phyloP scores from a whole-genome alignment of 2,113 vertebrate species.

The Aphyosemion australe region DNA sequence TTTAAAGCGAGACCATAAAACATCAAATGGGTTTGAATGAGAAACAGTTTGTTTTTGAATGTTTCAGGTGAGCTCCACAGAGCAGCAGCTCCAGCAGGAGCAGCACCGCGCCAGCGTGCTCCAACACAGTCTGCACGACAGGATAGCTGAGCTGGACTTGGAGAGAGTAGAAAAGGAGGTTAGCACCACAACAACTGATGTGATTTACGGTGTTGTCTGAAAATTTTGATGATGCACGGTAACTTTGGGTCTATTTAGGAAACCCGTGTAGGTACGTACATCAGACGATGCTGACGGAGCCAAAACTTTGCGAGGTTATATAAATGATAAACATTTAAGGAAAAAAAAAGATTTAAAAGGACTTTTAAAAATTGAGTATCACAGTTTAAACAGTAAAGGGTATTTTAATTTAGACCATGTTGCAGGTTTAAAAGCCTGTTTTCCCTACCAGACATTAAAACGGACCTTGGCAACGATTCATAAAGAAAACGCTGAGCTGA shows the following conservation, averaged over 20 bases:
- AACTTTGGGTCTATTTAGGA: slow-evolving; percentile 31
- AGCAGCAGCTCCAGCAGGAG: slow-evolving; percentile 74
- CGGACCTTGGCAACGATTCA: slow-evolving; percentile 67
- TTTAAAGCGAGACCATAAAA: neutral
- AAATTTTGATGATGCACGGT: slow-evolving; percentile 51
- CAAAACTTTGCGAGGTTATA: slow-evolving; percentile 18
- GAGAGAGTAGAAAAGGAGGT: slow-evolving; percentile 83
- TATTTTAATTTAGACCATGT: slow-evolving; percentile 10
- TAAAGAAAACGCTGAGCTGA: slow-evolving; percentile 62
- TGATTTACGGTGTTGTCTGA: slow-evolving; percentile 49
- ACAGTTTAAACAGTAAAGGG: neutral
- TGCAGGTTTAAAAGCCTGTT: slow-evolving; percentile 2
- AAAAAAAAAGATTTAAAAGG: slow-evolving; percentile 9
- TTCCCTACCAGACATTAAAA: slow-evolving; percentile 76
- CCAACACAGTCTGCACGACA: slow-evolving; percentile 83
- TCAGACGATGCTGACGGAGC: slow-evolving; percentile 40
- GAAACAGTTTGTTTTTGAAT: slow-evolving; percentile 2
- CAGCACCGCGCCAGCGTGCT: slow-evolving; percentile 76
- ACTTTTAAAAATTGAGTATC: slow-evolving; percentile 17
- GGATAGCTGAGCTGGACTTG: slow-evolving; percentile 82
- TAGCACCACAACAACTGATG: slow-evolving; percentile 41
- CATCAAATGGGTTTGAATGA: neutral
- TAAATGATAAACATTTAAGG: slow-evolving; percentile 13
- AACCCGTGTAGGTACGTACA: neutral
- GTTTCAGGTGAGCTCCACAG: slow-evolving; percentile 57